Base-by-base conservation (phyloP, 2,888 invertebrate genomes). In the Pterostichus niger region DNA sequence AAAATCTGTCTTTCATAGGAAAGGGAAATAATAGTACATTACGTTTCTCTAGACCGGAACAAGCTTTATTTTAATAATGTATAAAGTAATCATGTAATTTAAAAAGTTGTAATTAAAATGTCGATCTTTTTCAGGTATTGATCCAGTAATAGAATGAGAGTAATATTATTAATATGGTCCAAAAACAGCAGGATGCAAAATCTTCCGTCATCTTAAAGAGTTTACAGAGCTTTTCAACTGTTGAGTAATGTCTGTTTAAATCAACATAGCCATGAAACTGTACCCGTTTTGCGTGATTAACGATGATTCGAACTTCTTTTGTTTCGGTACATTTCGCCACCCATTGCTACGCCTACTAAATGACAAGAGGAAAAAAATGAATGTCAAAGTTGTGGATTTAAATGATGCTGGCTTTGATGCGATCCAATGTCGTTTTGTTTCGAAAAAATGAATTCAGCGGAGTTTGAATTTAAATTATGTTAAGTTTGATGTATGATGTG, bases 221-320 rank as follows among this genome's bases (percentile, higher is more conserved):
- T 64, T 6, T 49, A 24, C 24, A 3, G 15, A 6, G n/a, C 40
- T 13, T 24, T 33, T 59, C 24, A 4, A 10, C 24, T 79, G 24
- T 46, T 80, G 80, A 68, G 80, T 80, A 64, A 54, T 80, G 52
- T 52, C 44, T 40, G 52, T 80, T 80, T 80, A 80, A 80, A 80
- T 44, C 80, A 80, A 80, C 52, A 64, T 13, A 31, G 49, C 46
- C 49, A 17, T 73, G 73, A 40, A 10, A n/a, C 44, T 17, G 73
- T 24, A 24, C 46, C 15, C 10, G 64, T 73, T 64, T n/a, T 35
- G 35, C 64, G 64, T 80, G 80, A 80, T 80, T 80, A 68, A 80
- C 71, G 80, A 80, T 56, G 56, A 71, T 80, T 68, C 71, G 49
- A 80, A 80, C 52, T 68, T 52, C 61, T 80, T 80, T 80, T 80